phyloP scores from a whole-genome alignment of 2,113 vertebrate genomes.

The Meles meles region DNA sequence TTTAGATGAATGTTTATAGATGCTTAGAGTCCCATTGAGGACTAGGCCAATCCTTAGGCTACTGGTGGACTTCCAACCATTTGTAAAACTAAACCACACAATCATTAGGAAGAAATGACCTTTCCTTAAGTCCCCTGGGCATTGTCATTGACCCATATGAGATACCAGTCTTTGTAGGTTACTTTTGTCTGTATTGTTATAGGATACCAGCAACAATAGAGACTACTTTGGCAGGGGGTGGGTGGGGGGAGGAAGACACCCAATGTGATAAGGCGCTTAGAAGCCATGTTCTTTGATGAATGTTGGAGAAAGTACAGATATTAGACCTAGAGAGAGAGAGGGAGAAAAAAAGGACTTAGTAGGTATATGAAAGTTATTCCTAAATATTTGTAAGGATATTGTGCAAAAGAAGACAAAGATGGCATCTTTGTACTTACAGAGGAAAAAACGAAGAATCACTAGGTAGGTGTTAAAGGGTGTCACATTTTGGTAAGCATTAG shows the following conservation, averaged over 20 bases:
- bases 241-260: accelerated
- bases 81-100: neutral
- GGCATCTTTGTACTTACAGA: neutral
- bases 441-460: neutral
- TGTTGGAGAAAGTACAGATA: neutral
- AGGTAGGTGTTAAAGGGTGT: neutral
- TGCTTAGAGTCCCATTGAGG: neutral
- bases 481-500: neutral
- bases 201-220: neutral
- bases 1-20: neutral
- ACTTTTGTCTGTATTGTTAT: neutral
- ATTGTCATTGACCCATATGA: neutral
- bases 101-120: neutral
- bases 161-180: neutral
- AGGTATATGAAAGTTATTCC: neutral
- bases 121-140: neutral
- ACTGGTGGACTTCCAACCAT: neutral
- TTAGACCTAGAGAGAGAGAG: neutral
- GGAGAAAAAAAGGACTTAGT: neutral
- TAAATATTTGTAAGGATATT: neutral
- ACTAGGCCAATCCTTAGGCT: neutral
- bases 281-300: neutral
- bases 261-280: neutral
- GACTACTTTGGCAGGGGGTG: neutral
- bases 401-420: neutral